phyloP scores from a whole-genome alignment of 35 echinoderm and acorn worm genomes.

The Hemicentrotus pulcherrimus region DNA sequence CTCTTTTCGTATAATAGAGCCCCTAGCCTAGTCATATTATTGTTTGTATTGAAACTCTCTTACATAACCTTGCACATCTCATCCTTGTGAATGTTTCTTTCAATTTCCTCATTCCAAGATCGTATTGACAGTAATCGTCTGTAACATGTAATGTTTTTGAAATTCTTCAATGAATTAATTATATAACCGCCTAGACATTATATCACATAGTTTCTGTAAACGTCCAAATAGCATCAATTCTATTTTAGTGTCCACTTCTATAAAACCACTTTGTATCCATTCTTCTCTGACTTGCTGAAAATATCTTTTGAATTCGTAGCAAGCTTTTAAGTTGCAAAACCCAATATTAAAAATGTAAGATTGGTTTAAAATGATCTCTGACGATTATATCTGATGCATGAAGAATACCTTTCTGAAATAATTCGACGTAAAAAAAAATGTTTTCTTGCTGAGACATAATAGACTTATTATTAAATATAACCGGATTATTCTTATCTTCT shows the following conservation, averaged over 20 bases:
- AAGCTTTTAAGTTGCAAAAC: background rate
- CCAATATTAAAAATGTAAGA: background rate
- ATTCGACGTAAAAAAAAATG: background rate
- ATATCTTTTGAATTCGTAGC: too few species aligned
- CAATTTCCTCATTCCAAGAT: background rate
- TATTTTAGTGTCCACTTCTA: background rate
- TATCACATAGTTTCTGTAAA: background rate
- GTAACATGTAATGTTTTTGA: background rate
- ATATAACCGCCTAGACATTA: slow-evolving; percentile 10
- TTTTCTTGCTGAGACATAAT: background rate
- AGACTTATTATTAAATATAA: background rate
- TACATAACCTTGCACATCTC: background rate
- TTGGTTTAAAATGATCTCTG: background rate
- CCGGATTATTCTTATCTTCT: background rate
- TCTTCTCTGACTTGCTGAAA: background rate
- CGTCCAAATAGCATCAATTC: background rate
- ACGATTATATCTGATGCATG: slow-evolving; percentile 8
- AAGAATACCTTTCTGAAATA: background rate
- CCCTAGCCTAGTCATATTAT: background rate
- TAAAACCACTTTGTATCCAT: background rate
- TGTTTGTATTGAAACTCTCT: background rate
- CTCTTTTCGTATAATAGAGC: background rate
- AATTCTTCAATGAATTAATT: background rate
- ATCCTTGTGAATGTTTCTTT: background rate
- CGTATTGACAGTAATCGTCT: too few species aligned